These are phyloP conservation scores for Lymantria dispar DNA, from an alignment of 2,888 invertebrate genomes.

Conservation along the genomic window DNA sequence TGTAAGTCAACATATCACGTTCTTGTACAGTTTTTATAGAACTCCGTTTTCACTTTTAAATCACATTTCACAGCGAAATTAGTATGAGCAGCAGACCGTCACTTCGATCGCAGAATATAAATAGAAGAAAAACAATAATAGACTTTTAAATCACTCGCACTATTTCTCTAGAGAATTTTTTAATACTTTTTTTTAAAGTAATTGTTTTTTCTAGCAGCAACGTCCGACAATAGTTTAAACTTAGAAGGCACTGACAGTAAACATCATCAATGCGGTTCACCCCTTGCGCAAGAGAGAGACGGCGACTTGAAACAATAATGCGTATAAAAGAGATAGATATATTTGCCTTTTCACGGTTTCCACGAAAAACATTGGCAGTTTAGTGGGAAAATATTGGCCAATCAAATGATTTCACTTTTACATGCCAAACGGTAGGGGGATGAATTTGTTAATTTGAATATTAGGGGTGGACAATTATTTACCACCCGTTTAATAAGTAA, in stretches of 20 bases:
- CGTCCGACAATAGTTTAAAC: constrained; percentile 73
- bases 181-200: constrained; percentile 25
- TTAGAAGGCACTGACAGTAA: constrained; percentile 67
- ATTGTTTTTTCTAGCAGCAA: constrained; percentile 35
- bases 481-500: constrained; percentile 11
- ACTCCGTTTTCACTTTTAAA: constrained; percentile 37
- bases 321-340: constrained; percentile 51
- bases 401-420: constrained; percentile 36
- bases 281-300: constrained; percentile 60
- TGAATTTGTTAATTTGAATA: constrained; percentile 43
- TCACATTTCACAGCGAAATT: constrained; percentile 46
- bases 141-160: constrained; percentile 14
- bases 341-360: constrained; percentile 56
- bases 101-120: constrained; percentile 23
- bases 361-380: constrained; percentile 58
- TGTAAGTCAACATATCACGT: constrained; percentile 20
- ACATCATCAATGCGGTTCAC: constrained; percentile 47
- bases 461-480: constrained; percentile 28
- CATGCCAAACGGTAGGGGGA: constrained; percentile 29
- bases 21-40: constrained; percentile 15
- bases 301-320: constrained; percentile 33
- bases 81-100: constrained; percentile 43
- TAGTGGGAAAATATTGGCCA: constrained; percentile 50
- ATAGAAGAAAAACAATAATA: constrained; percentile 16
- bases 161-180: constrained; percentile 1